Conservation (phyloP, 1,140 invertebrate species). For the Drosophila aff. region DNA sequence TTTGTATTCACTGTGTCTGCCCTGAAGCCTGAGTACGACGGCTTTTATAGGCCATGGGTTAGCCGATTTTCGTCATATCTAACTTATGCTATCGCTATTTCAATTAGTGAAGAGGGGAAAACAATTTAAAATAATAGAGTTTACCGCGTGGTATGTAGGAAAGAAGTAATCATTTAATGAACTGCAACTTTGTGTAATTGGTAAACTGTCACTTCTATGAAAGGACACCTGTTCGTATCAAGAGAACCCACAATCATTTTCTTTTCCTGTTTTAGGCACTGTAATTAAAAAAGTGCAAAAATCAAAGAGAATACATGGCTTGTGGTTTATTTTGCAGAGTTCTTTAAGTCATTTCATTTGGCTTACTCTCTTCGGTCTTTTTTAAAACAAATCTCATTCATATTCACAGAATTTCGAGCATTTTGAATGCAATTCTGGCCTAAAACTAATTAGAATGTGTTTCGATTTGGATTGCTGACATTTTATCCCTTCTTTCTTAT, state of each 20-base stretch:
- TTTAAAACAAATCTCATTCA: not conserved
- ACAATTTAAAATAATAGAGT: not conserved
- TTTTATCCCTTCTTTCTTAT: not conserved
- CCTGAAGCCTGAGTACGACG: not conserved
- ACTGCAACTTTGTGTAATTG: not conserved
- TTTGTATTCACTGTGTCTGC: not conserved
- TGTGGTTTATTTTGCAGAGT: not conserved
- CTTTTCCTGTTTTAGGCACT: no score
- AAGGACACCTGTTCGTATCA: no score
- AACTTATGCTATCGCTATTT: not conserved
- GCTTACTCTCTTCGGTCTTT: not conserved
- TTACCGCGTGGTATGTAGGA: not conserved
- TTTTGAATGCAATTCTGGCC: not conserved
- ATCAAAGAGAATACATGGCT: not conserved
- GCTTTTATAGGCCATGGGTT: not conserved
- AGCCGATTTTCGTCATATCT: not conserved
- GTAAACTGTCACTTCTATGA: no score
- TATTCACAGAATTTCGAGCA: not conserved
- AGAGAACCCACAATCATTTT: no score
- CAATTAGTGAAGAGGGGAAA: not conserved
- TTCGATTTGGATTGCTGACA: no score
- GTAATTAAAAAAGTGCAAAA: not conserved
- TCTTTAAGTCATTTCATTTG: not conserved
- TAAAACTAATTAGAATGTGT: slow-evolving; percentile 9
- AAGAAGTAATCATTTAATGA: not conserved